These are phyloP conservation scores for Notechis scutatus DNA, from an alignment of 2,113 vertebrate genomes.

Conservation along the genomic window DNA sequence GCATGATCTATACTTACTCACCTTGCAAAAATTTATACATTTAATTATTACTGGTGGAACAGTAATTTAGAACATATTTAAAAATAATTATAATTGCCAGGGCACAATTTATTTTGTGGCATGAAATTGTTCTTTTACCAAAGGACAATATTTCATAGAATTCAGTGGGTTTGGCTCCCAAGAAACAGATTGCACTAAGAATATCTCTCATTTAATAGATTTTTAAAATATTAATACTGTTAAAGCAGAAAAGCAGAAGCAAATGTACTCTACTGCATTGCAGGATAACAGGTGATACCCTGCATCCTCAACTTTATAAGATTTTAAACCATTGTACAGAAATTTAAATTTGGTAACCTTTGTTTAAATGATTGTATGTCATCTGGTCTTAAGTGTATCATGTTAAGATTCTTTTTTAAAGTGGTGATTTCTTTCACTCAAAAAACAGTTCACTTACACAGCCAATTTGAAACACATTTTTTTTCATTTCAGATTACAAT, in stretches of 20 bases:
- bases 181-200: background rate
- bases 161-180: background rate
- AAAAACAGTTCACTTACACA: background rate
- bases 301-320: background rate
- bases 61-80: background rate
- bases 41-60: background rate
- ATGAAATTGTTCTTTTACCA: background rate
- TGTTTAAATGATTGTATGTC: background rate
- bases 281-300: background rate
- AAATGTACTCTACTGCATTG: background rate
- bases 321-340: background rate
- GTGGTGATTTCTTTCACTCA: background rate
- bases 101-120: background rate
- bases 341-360: background rate
- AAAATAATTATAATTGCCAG: background rate
- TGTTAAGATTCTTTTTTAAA: background rate
- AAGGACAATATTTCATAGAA: background rate
- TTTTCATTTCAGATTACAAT: background rate
- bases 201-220: background rate
- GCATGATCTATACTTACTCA: background rate
- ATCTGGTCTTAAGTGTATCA: background rate
- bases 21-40: background rate
- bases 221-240: background rate
- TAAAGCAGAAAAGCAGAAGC: background rate
- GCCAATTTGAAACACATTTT: background rate